Evolutionary conservation across 2,113 vertebrate species (phyloP), one percentile per base, ranked within the genome.

Genomic region (Merops nubicus): DNA sequence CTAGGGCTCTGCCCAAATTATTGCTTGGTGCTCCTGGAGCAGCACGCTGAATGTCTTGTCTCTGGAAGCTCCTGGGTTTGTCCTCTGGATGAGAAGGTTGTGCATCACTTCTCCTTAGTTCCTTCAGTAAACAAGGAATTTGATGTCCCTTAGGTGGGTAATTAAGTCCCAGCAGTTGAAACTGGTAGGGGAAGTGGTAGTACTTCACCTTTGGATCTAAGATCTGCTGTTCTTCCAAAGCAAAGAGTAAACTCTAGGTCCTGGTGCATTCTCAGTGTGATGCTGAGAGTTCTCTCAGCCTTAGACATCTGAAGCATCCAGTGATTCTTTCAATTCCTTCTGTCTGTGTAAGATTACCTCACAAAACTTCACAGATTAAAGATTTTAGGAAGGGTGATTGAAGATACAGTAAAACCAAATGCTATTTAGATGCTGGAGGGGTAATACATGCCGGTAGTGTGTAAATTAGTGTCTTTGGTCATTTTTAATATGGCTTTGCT

Each of bases 1-100:
- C 2, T 0, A 22, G 3, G 6, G 4, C 5, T 51, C 20, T 43
- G 62, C 25, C 7, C 8, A 15, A 25, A 4, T n/a, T 28, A 2
- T 20, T 70, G 6, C 3, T 47, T 31, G 19, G 18, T 31, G 12
- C 3, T 40, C 23, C 40, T 56, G 29, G 19, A 29, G 6, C 7
- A 26, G 12, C 0, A 1, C 5, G 17, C 8, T 60, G 45, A 14
- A 2, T 11, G 9, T n/a, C 16, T 34, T 18, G 18, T 45, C 9
- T 40, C 25, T 67, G 22, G 57, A 88, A 72, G 33, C 11, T 62
- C 28, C 25, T 36, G 3, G 6, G 4, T 60, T 60, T 48, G 4
- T 6, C 4, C 12, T 50, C 25, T 33, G 34, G 36, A 12, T 53
- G 43, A 4, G 31, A 69, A 8, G 5, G 7, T 36, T 34, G 9